Conservation (phyloP, 2,113 vertebrate genomes). For the Hippotragus niger region DNA sequence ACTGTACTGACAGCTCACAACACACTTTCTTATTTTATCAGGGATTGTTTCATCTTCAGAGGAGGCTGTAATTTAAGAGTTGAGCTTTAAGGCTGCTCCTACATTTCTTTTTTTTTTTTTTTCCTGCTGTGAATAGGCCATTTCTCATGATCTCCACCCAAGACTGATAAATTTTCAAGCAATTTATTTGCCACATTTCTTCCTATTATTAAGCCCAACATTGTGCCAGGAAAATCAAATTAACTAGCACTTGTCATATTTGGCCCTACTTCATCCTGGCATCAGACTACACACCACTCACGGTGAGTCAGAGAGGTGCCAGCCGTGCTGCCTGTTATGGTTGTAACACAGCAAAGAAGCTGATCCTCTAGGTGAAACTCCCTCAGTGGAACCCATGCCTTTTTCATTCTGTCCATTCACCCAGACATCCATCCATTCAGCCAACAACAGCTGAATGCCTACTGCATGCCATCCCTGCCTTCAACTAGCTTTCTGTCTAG, state of each 20-base stretch:
- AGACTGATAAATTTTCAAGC: not conserved
- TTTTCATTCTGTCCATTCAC: not conserved
- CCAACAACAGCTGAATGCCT: not conserved
- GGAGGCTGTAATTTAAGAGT: not conserved
- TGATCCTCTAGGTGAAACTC: not conserved
- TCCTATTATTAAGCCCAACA: not conserved
- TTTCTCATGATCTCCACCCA: not conserved
- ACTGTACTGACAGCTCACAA: not conserved
- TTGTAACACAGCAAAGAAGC: not conserved
- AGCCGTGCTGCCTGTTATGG: not conserved
- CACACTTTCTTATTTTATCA: not conserved
- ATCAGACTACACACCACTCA: not conserved
- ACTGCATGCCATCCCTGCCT: not conserved
- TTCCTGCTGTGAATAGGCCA: not conserved
- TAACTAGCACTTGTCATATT: not conserved
- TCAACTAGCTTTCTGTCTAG: not conserved
- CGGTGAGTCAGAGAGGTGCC: not conserved
- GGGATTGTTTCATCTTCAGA: not conserved
- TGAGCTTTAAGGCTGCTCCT: not conserved
- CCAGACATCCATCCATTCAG: not conserved
- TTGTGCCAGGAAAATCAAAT: constrained; percentile 26
- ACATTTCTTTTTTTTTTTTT: not conserved
- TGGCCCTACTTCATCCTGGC: not conserved
- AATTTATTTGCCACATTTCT: constrained; percentile 31
- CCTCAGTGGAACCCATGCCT: not conserved